phyloP scores from a whole-genome alignment of 92 coral and sea anemone species.

The Phymanthus crucifer region DNA sequence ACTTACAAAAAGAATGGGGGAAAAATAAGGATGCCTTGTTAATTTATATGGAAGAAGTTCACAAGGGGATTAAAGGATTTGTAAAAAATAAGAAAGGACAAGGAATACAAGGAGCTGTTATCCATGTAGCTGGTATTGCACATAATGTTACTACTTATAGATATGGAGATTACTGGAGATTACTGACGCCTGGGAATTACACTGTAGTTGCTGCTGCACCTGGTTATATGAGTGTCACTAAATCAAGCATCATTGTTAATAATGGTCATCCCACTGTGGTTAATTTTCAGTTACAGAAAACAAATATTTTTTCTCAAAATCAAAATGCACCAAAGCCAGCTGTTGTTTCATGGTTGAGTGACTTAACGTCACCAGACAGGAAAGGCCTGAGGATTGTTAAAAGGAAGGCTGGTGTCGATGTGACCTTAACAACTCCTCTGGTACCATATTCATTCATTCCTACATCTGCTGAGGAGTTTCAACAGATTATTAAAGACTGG shows the following conservation, averaged over 20 bases:
- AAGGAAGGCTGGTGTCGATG: not conserved
- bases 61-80: conserved; percentile 87
- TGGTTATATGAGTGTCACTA: conserved; percentile 52
- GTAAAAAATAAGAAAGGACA: conserved; percentile 59
- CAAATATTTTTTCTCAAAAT: not conserved
- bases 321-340: not conserved
- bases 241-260: conserved; percentile 43
- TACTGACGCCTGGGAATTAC: conserved; percentile 75
- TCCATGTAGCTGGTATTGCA: conserved; percentile 68
- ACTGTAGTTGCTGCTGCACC: conserved; percentile 62
- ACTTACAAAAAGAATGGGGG: conserved; percentile 74
- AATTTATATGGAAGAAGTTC: conserved; percentile 82
- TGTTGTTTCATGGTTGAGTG: conserved; percentile 40
- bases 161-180: conserved; percentile 88
- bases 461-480: conserved; percentile 59
- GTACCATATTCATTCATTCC: conserved; percentile 73
- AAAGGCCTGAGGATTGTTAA: not conserved
- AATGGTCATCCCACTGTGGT: conserved; percentile 55
- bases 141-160: conserved; percentile 71
- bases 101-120: conserved; percentile 69
- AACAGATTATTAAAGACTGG: conserved; percentile 73
- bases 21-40: conserved; percentile 81
- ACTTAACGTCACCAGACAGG: not conserved
- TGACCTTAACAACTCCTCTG: not conserved
- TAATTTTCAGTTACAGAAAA: conserved; percentile 37